These are phyloP conservation scores for Poecilia wingei DNA, from an alignment of 2,797 vertebrate species.

Conservation along the genomic window DNA sequence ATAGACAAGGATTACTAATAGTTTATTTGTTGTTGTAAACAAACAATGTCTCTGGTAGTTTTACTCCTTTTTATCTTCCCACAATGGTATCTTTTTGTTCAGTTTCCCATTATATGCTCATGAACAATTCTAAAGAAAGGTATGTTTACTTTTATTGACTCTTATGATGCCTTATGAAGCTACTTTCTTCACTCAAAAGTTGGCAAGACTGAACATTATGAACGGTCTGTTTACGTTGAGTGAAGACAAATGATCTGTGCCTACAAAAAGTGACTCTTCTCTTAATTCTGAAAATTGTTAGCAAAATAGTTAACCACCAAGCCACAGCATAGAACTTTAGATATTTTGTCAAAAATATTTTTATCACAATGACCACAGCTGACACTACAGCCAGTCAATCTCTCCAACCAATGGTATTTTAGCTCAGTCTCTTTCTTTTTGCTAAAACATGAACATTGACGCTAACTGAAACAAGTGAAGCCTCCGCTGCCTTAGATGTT, in stretches of 20 bases:
- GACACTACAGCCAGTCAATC: conserved; percentile 13
- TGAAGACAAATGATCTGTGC: too few relatives aligned
- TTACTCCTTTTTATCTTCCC: too few relatives aligned
- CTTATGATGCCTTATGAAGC: too few relatives aligned
- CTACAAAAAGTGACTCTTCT: too few relatives aligned
- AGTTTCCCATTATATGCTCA: background rate
- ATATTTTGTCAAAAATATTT: background rate
- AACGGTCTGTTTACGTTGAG: background rate
- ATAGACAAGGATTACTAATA: too few relatives aligned
- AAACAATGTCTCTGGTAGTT: too few relatives aligned
- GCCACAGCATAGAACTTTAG: too few relatives aligned
- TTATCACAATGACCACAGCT: conserved; percentile 29
- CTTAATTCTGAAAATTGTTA: too few relatives aligned
- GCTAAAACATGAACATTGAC: background rate
- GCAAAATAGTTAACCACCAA: too few relatives aligned
- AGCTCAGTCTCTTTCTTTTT: background rate
- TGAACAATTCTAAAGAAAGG: too few relatives aligned
- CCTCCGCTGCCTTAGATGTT: background rate
- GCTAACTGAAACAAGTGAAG: background rate
- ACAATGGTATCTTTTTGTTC: background rate
- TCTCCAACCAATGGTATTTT: background rate
- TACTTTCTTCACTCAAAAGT: background rate
- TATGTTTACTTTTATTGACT: too few relatives aligned
- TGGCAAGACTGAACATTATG: background rate
- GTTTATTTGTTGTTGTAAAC: too few relatives aligned